Percentiles rank a stretch among this genome's conserved stretches.
Evolutionary conservation across 2,888 invertebrate genomes (phyloP).

Genomic region (Agriotes lineatus): DNA sequence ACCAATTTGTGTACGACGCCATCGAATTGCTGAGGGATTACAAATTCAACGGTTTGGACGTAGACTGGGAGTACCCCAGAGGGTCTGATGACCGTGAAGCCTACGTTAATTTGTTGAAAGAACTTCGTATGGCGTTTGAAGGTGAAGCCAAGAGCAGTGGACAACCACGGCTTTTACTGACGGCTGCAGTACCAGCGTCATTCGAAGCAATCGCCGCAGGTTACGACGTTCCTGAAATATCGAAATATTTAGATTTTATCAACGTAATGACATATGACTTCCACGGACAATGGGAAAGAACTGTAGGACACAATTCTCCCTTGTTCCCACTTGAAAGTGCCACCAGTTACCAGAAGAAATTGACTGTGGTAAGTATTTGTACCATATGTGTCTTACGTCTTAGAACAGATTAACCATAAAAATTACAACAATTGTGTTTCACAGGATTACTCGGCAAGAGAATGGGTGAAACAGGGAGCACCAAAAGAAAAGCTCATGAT

Average conservation of each 20-base stretch:
- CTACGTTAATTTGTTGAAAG: constrained; percentile 86
- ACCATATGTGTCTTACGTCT: not conserved
- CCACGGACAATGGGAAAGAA: constrained; percentile 95
- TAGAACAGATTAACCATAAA: not conserved
- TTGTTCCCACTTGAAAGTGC: constrained; percentile 90
- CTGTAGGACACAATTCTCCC: constrained; percentile 94
- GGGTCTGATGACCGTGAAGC: constrained; percentile 89
- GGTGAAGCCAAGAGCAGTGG: constrained; percentile 92
- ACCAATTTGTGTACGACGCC: constrained; percentile 94
- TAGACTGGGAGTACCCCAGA: constrained; percentile 95
- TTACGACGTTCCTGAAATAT: constrained; percentile 93
- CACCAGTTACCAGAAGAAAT: constrained; percentile 91
- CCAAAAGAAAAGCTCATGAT: constrained; percentile 95
- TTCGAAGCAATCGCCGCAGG: constrained; percentile 95
- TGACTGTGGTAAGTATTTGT: constrained; percentile 81
- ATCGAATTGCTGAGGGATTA: constrained; percentile 92
- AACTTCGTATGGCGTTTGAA: constrained; percentile 91
- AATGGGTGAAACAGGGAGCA: constrained; percentile 94
- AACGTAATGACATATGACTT: constrained; percentile 97
- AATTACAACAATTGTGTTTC: constrained; percentile 20
- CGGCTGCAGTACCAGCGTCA: constrained; percentile 93
- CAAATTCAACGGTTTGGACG: constrained; percentile 92
- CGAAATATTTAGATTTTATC: constrained; percentile 93
- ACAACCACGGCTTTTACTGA: constrained; percentile 74
- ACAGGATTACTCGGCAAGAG: constrained; percentile 90